phyloP scores from a whole-genome alignment of 2,113 vertebrate species.

The Lepus europaeus region DNA sequence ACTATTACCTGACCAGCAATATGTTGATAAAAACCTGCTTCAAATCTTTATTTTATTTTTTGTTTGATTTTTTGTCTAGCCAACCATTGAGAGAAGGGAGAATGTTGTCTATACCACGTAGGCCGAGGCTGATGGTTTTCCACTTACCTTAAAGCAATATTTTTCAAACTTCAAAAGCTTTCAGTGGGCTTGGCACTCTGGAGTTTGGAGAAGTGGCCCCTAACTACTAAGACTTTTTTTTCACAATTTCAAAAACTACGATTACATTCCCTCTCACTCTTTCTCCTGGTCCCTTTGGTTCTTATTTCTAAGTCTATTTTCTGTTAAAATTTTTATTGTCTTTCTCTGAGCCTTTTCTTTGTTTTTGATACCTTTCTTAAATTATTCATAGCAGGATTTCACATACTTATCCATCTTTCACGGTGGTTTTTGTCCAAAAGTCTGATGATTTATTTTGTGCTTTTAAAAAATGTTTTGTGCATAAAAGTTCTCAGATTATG shows the following conservation, averaged over 20 bases:
- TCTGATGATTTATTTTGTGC: constrained; percentile 6
- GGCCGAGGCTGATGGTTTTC: neutral
- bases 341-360: neutral
- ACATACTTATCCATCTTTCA: neutral
- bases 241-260: neutral
- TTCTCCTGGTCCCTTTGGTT: neutral
- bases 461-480: neutral
- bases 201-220: neutral
- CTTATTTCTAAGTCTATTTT: neutral
- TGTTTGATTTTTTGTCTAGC: neutral
- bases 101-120: constrained; percentile 4
- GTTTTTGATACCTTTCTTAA: constrained; percentile 10
- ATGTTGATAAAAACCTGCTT: neutral
- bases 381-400: constrained; percentile 23
- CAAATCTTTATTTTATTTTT: neutral
- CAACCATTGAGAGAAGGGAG: neutral
- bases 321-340: neutral
- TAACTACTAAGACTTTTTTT: neutral
- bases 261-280: neutral
- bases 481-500: neutral
- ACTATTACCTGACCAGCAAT: neutral
- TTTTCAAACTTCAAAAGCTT: neutral
- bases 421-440: neutral
- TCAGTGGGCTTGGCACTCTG: neutral
- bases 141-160: constrained; percentile 10